phyloP scores from a whole-genome alignment of 2,113 vertebrate genomes.

The Electrona antarctica region DNA sequence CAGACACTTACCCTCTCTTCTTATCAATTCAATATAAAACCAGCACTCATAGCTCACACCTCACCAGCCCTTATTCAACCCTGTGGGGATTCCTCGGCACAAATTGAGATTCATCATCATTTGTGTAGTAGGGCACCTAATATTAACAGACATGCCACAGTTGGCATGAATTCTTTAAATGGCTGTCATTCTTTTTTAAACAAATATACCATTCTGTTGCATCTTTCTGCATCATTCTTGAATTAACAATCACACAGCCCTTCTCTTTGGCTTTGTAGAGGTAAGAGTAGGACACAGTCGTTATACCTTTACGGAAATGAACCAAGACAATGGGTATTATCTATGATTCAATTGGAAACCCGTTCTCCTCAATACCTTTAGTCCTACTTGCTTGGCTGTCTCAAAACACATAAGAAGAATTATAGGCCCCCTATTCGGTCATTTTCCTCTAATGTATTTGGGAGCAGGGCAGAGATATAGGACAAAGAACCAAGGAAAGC shows the following conservation, averaged over 20 bases:
- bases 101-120: conserved; percentile 80
- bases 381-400: conserved; percentile 27
- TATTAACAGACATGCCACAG: conserved; percentile 66
- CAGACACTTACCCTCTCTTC: conserved; percentile 33
- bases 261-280: conserved; percentile 74
- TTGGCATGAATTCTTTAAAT: conserved; percentile 63
- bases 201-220: conserved; percentile 52
- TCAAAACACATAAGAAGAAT: not conserved
- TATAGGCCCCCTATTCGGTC: not conserved
- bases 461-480: conserved; percentile 4
- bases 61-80: conserved; percentile 51
- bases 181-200: conserved; percentile 38
- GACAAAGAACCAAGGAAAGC: conserved; percentile 43
- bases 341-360: conserved; percentile 31
- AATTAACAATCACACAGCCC: conserved; percentile 64
- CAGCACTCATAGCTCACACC: conserved; percentile 56
- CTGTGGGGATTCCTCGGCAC: conserved; percentile 63
- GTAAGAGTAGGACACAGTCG: conserved; percentile 63
- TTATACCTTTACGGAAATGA: conserved; percentile 33
- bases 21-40: conserved; percentile 60
- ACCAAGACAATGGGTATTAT: conserved; percentile 31
- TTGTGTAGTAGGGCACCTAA: conserved; percentile 66
- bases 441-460: not conserved
- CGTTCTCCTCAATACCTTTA: conserved; percentile 36
- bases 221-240: conserved; percentile 58